A percentile compares a stretch with the other conserved stretches of the same genome.
Conservation (phyloP, 2,888 invertebrate species). For the Drosophila kokeensis region DNA sequence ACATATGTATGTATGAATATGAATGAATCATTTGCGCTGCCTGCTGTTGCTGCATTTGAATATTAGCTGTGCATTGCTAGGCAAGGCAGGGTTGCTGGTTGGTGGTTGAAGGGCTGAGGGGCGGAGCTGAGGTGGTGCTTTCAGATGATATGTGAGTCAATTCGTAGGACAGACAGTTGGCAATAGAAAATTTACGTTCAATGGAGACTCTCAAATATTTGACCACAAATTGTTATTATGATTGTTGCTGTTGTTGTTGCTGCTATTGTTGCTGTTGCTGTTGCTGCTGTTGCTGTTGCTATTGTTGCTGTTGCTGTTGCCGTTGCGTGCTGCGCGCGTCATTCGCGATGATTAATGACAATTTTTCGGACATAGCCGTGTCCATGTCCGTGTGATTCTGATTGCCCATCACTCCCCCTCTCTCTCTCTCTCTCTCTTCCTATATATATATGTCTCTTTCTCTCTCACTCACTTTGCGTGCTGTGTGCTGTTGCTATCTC, state of each 20-base stretch:
- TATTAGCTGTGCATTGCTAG: constrained; percentile 1
- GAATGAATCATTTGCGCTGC: constrained; percentile 39
- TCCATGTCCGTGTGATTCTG: constrained; percentile 43
- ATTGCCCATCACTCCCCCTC: constrained; percentile 25
- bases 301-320: constrained; percentile 22
- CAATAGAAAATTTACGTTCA: constrained; percentile 61
- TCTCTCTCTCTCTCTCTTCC: not conserved
- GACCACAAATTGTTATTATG: constrained; percentile 76
- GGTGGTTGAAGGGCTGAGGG: not conserved
- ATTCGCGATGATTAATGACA: constrained; percentile 74
- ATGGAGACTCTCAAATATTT: constrained; percentile 67
- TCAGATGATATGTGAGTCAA: constrained; percentile 29
- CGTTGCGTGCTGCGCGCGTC: constrained; percentile 63
- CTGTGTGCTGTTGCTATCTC: constrained; percentile 21
- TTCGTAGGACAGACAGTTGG: constrained; percentile 9
- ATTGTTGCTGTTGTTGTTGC: constrained; percentile 40
- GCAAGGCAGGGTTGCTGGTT: not conserved
- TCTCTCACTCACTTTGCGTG: constrained; percentile 17
- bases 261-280: not conserved
- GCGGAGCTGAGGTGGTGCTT: not conserved
- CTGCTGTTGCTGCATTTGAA: constrained; percentile 20
- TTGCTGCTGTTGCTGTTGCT: not conserved
- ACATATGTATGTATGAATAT: constrained; percentile 20
- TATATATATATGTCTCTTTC: not conserved
- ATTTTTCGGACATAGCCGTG: constrained; percentile 61